Evolutionary conservation across 2,888 invertebrate species (phyloP), one percentile per base, ranked within the genome.

Genomic region (Lepidocyrtoides sp.): DNA sequence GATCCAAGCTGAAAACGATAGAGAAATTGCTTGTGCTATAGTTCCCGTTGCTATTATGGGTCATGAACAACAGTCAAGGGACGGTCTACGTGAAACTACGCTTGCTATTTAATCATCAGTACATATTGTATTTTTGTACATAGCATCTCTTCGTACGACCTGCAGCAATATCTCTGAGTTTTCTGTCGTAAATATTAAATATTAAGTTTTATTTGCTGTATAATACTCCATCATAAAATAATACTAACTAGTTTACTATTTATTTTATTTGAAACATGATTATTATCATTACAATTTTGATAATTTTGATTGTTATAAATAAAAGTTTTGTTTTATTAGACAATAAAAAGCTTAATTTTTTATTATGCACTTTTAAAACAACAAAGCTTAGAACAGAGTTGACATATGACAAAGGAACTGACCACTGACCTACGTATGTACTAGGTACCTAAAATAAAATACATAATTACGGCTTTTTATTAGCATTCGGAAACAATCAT

Each of bases 31-130:
- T 12, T 93, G 93, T 48, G 93, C 87, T 0, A 82, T 91, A n/a
- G 79, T 93, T n/a, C 93, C 93, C 12, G 88, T 93, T n/a, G 20
- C 91, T n/a, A 92, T 93, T 23, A 36, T 26, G 14, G 86, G 75
- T 26, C 48, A 63, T 14, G 77, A 87, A 20, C 32, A 57, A 29
- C 48, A 87, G 20, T 10, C 57, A 36, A 29, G 57, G 54, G 57
- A 54, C 5, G 36, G 17, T 57, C 20, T 54, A 41, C 36, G 8
- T 3, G 41, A 69, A 2, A 26, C 17, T 20, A 41, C 69, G 17
- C 69, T 69, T 8, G 69, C 41, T 0, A 69, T 69, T 69, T 69
- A 41, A 69, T 3, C 7, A 4, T 0, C 14, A n/a, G 2, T 32
- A 17, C 51, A 14, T 14, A 2, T 12, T 26, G 29, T 32, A 14